Evolutionary conservation across 1,140 invertebrate genomes (phyloP).

Genomic region (Uloborus diversus): DNA sequence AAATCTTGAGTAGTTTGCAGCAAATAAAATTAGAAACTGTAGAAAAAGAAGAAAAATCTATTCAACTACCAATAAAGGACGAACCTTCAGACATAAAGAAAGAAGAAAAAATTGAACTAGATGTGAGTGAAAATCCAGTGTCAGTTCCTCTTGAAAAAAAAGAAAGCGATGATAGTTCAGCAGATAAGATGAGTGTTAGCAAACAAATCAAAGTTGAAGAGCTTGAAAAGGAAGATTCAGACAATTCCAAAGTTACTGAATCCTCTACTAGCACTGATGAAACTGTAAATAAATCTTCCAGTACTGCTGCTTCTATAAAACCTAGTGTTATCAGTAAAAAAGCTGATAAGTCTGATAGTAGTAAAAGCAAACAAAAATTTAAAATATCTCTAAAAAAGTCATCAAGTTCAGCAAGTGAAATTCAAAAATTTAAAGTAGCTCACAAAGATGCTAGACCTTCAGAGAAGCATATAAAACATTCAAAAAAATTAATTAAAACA

Average conservation of each 20-base stretch:
- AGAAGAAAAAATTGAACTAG: too few species aligned
- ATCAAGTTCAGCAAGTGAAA: too few species aligned
- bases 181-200: not conserved
- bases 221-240: slow-evolving; percentile 20
- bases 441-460: not conserved
- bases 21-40: not conserved
- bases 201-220: slow-evolving; percentile 31
- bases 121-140: too few species aligned
- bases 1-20: not conserved
- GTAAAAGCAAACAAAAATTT: not conserved
- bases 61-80: too few species aligned
- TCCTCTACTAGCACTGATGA: not conserved
- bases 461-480: not conserved
- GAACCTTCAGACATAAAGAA: too few species aligned
- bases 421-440: too few species aligned
- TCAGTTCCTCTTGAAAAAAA: slow-evolving; percentile 22
- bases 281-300: not conserved
- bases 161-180: slow-evolving; percentile 19
- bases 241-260: not conserved
- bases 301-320: not conserved
- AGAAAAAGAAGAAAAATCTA: slow-evolving; percentile 19
- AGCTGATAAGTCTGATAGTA: not conserved
- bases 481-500: not conserved
- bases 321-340: not conserved
- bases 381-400: not conserved